Evolutionary conservation across 2,113 vertebrate genomes (phyloP), one percentile per base, ranked within the genome.

Genomic region (Pithys albifrons): DNA sequence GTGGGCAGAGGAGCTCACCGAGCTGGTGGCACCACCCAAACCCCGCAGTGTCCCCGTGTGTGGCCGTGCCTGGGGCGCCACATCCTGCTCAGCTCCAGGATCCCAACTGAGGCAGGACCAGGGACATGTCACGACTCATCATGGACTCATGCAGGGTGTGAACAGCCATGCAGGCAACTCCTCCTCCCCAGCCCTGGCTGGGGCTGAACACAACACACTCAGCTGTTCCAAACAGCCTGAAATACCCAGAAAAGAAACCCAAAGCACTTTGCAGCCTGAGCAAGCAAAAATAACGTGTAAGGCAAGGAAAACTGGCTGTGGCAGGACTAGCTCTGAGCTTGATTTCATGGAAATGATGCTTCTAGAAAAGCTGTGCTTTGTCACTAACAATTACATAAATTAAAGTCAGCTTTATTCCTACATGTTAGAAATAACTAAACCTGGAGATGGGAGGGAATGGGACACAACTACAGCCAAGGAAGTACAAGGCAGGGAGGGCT

Each of bases 181-280:
- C 3, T 14, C 66, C n/a, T 45, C 66, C 70, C 78, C 22, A 1
- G 4, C 37, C 77, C 22, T 2, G 2, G 15, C 8, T 64, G 20
- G 71, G 67, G 66, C 45, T 74, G 18, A 75, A 37, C 1, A 17
- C 51, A 33, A 12, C 41, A n/a, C 2, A 3, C 7, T 51, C 82
- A 62, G 51, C 37, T 35, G 33, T 19, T 31, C 65, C 14, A 19
- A 86, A 62, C 4, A 19, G 51, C 29, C 76, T 52, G 8, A 90
- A 64, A 49, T 28, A 84, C 2, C 54, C 9, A 4, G 52, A 29
- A 72, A 61, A 79, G 19, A 58, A 95, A 84, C 45, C 25, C 20
- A 69, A 94, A 95, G 87, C 73, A 41, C 52, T 76, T 31, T 19
- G 84, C 73, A 85, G 84, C 75, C 94, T 88, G 93, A 94, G 75